Base-by-base conservation (phyloP, 2,113 vertebrate species). In the Mustela lutreola region DNA sequence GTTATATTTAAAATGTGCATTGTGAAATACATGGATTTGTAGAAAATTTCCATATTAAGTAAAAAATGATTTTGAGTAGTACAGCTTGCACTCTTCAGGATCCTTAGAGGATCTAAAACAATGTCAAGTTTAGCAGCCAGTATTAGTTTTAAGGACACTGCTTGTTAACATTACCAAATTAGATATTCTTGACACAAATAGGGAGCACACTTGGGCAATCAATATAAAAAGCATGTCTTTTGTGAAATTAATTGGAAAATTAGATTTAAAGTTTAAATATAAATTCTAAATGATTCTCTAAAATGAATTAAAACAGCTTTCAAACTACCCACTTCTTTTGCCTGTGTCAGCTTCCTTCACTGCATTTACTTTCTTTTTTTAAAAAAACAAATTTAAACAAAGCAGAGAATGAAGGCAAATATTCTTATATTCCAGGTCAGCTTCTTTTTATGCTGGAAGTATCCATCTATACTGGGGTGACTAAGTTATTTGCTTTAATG, bases 161-260 rank as follows among this genome's bases (percentile, higher is more conserved):
- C 5, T 81, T 97, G 67, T 94, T 98, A 95, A 50, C 15, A 58
- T 89, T 84, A 92, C 24, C 50, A 79, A 93, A 97, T 95, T 91
- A 97, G n/a, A 96, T 92, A 93, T 95, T 45, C 70, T 97, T 93
- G 79, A 97, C 19, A 91, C 62, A 97, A 97, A 97, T 36, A 70
- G 36, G 50, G 50, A 93, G 5, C 31, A 50, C 60, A 93, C 60
- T 70, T 94, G 45, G 50, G 62, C 50, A 97, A 92, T 62, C 79
- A 81, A 97, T 95, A 91, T 90, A 88, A 97, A 97, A 97, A 95
- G 22, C n/a, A 84, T 10, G 28, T 86, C 21, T 95, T 58, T 1
- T 84, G 85, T 60, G 67, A 98, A 95, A 45, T 63, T 62, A 90
- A 89, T 28, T 94, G 70, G 62, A 36, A 97, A 98, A 97, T 91